Evolutionary conservation across 53 echinoderm and acorn worm genomes (phyloP).

Genomic region (Henricia sp.): DNA sequence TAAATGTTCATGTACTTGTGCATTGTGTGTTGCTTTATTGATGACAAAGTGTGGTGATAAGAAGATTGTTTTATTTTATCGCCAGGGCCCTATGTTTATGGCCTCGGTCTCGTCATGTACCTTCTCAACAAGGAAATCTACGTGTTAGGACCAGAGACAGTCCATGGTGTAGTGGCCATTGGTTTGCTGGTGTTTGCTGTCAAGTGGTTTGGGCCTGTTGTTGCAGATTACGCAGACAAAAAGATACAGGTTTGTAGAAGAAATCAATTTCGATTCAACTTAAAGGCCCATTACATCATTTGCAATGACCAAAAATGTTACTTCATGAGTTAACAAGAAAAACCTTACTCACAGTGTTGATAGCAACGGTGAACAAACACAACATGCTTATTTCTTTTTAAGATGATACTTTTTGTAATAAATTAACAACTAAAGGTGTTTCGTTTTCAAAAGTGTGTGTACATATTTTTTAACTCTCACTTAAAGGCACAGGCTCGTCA

Average conservation of each 20-base stretch:
- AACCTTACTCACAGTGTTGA: no score
- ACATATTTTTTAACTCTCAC: no score
- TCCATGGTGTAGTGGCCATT: slow-evolving; percentile 79
- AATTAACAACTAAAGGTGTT: no score
- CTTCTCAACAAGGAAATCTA: slow-evolving; percentile 96
- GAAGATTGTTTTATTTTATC: neutral
- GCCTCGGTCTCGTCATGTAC: slow-evolving; percentile 85
- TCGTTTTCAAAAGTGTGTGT: no score
- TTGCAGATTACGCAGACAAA: slow-evolving; percentile 76
- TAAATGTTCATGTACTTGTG: no score
- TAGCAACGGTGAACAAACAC: no score
- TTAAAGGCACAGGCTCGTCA: no score
- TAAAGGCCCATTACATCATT: no score
- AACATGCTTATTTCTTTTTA: no score
- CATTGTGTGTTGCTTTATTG: neutral
- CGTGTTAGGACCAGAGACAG: slow-evolving; percentile 85
- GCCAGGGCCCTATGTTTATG: slow-evolving; percentile 93
- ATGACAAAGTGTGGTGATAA: neutral
- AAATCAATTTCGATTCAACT: neutral
- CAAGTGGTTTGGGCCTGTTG: slow-evolving; percentile 80
- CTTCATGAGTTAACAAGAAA: no score
- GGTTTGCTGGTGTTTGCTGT: slow-evolving; percentile 69
- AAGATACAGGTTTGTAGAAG: slow-evolving; percentile 65
- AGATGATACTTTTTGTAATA: no score
- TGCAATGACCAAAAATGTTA: no score